Conservation (phyloP, 2,113 vertebrate species). For the Calyptomena viridis region DNA sequence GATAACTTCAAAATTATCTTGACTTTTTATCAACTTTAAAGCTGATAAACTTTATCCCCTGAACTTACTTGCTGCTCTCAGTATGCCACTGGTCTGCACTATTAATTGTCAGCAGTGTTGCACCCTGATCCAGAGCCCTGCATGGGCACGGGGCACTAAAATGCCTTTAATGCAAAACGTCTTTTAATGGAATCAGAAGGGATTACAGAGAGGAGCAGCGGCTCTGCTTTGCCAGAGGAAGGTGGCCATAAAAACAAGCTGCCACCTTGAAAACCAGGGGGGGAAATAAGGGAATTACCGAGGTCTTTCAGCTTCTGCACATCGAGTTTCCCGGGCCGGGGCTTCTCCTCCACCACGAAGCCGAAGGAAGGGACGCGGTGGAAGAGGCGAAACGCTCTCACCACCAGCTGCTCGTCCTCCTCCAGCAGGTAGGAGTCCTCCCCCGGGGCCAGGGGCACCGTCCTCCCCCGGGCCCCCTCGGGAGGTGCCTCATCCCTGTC, state of each 20-base stretch:
- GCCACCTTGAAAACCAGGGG: not conserved
- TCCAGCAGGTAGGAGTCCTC: conserved; percentile 79
- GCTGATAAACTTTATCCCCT: not conserved
- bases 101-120: rapidly evolving
- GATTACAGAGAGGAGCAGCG: rapidly evolving
- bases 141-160: rapidly evolving
- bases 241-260: rapidly evolving
- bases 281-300: conserved; percentile 65
- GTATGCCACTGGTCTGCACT: rapidly evolving
- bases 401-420: conserved; percentile 79
- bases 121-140: rapidly evolving
- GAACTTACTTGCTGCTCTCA: too few species aligned
- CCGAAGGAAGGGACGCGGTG: conserved; percentile 93
- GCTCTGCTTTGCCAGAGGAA: rapidly evolving
- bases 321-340: conserved; percentile 82
- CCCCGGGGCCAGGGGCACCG: conserved; percentile 67
- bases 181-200: not conserved
- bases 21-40: too few species aligned
- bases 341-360: conserved; percentile 85
- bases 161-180: rapidly evolving
- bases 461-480: conserved; percentile 71
- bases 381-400: conserved; percentile 87
- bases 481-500: not conserved
- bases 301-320: conserved; percentile 83
- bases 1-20: too few species aligned